Percentiles rank a stretch among this genome's conserved stretches.
phyloP scores from a whole-genome alignment of 1,140 invertebrate genomes.

The Rhopalosiphum maidis region DNA sequence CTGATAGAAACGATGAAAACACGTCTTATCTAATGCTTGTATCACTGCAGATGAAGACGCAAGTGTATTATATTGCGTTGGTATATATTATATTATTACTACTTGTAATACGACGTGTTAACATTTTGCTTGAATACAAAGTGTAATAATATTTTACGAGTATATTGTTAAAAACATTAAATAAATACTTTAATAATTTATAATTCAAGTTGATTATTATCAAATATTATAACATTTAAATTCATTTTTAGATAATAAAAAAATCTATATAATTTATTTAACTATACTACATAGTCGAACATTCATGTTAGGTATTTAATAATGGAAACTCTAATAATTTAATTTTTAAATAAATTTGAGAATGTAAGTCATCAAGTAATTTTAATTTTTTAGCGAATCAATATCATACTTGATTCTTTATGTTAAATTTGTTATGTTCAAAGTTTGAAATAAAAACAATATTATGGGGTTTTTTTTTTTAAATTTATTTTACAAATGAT shows the following conservation, averaged over 20 bases:
- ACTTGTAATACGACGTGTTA: background rate
- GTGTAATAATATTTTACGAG: background rate
- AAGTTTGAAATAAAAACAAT: background rate
- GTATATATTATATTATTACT: background rate
- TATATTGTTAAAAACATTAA: background rate
- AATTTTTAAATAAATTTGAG: background rate
- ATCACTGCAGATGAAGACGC: background rate
- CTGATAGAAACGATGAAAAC: background rate
- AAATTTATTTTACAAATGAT: background rate
- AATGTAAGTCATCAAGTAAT: background rate
- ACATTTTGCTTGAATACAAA: background rate
- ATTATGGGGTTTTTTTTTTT: background rate
- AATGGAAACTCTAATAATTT: background rate
- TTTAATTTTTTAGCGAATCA: background rate
- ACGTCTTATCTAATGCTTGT: background rate
- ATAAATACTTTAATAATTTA: background rate
- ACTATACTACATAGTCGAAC: background rate
- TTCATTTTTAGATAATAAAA: background rate
- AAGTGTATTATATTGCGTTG: background rate
- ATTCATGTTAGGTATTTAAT: background rate
- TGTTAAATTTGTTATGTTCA: background rate
- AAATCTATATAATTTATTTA: background rate
- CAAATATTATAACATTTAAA: background rate
- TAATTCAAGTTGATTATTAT: background rate
- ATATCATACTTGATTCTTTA: background rate